Conservation (phyloP, 2,888 invertebrate species). For the Amphipyra tragopoginis region DNA sequence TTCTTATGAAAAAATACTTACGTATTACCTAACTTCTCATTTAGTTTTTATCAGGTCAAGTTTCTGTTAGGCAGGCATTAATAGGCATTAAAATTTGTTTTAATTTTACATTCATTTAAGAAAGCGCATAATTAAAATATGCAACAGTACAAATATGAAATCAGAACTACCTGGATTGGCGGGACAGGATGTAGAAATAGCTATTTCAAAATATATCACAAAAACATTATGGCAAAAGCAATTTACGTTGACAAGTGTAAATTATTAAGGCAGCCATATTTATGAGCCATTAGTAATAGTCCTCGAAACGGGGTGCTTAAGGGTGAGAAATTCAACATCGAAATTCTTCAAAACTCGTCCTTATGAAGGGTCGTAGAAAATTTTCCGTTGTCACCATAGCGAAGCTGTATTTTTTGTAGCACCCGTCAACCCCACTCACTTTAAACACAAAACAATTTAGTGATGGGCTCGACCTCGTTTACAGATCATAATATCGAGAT, state of each 20-base stretch:
- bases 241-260: constrained; percentile 74
- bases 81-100: background rate
- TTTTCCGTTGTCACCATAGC: constrained; percentile 82
- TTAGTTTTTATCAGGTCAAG: constrained; percentile 11
- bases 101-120: no score
- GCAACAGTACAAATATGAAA: constrained; percentile 31
- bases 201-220: constrained; percentile 54
- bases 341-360: constrained; percentile 76
- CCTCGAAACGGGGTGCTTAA: constrained; percentile 63
- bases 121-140: constrained; percentile 24
- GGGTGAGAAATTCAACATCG: constrained; percentile 83
- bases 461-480: constrained; percentile 56
- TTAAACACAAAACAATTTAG: constrained; percentile 72
- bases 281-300: constrained; percentile 78
- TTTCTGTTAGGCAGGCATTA: constrained; percentile 1
- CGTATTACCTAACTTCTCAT: constrained; percentile 32
- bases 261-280: constrained; percentile 74
- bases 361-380: constrained; percentile 75
- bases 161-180: constrained; percentile 51
- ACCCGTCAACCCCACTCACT: constrained; percentile 84
- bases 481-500: constrained; percentile 41
- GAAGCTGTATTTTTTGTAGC: constrained; percentile 81
- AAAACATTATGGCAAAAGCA: constrained; percentile 65
- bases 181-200: constrained; percentile 47
- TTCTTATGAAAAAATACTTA: constrained; percentile 36